Conservation (phyloP, 2,888 invertebrate genomes). For the Zygothrica quintamaculata region DNA sequence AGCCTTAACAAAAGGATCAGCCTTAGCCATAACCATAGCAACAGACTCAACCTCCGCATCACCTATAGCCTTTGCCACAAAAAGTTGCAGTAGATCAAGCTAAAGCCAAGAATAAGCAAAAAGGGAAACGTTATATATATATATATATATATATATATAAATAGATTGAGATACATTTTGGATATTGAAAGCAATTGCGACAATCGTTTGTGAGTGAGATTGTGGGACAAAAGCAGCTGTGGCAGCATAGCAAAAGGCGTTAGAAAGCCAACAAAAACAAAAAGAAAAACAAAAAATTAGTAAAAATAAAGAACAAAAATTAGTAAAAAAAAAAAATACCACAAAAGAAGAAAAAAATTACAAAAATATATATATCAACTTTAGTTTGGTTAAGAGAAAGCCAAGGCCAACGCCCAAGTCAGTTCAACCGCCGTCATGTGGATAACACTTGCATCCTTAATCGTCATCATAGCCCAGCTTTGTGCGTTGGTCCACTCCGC, state of each 20-base stretch:
- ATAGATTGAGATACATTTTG: background rate
- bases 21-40: constrained; percentile 15
- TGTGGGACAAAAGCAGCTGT: constrained; percentile 6
- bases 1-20: constrained; percentile 25
- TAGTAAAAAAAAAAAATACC: too few species aligned
- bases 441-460: constrained; percentile 82
- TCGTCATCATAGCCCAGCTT: constrained; percentile 84
- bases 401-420: constrained; percentile 24
- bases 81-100: constrained; percentile 32
- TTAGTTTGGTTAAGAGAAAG: constrained; percentile 17
- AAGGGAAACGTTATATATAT: background rate
- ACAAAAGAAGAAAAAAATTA: too few species aligned
- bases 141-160: too few species aligned
- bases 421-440: constrained; percentile 82
- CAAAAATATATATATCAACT: too few species aligned
- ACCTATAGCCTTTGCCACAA: constrained; percentile 14
- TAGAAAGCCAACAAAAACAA: constrained; percentile 20
- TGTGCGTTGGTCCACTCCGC: constrained; percentile 84
- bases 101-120: constrained; percentile 24
- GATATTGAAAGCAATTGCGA: constrained; percentile 49
- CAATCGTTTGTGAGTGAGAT: constrained; percentile 57
- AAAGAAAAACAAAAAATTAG: too few species aligned
- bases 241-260: constrained; percentile 8
- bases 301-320: too few species aligned
- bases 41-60: constrained; percentile 14